phyloP scores from a whole-genome alignment of 1,140 invertebrate genomes.

The Holcopasites calliopsidis region DNA sequence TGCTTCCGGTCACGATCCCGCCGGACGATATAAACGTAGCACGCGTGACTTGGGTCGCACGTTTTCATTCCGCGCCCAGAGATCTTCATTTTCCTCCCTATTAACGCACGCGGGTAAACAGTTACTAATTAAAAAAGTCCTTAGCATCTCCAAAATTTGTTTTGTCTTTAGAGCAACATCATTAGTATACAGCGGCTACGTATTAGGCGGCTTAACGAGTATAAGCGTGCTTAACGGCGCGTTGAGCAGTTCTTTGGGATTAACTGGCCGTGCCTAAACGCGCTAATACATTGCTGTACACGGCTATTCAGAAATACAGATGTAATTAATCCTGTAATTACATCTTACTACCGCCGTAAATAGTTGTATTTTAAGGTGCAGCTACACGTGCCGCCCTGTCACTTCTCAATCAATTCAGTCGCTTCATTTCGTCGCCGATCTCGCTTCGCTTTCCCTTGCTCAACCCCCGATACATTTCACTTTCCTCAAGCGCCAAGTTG shows the following conservation, averaged over 20 bases:
- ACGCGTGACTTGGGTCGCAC: constrained; percentile 67
- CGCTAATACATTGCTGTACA: constrained; percentile 71
- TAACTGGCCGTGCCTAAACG: constrained; percentile 70
- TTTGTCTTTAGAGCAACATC: constrained; percentile 57
- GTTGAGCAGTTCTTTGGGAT: constrained; percentile 69
- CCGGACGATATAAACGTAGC: constrained; percentile 64
- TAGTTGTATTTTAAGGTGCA: constrained; percentile 58
- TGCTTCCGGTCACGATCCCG: constrained; percentile 75
- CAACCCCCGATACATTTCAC: no score
- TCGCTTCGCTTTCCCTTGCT: neutral
- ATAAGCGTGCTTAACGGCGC: constrained; percentile 70
- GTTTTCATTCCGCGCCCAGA: constrained; percentile 22
- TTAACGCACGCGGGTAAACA: no score
- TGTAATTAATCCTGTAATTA: constrained; percentile 69
- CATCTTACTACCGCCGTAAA: constrained; percentile 46
- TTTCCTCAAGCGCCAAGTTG: no score
- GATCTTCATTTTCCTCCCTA: neutral
- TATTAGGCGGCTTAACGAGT: constrained; percentile 64
- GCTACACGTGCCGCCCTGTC: constrained; percentile 51
- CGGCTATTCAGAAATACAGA: constrained; percentile 62
- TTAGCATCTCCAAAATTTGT: no score
- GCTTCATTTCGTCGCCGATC: constrained; percentile 38
- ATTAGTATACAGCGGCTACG: constrained; percentile 20
- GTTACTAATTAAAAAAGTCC: no score
- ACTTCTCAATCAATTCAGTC: constrained; percentile 57